Evolutionary conservation across 2,797 vertebrate species (phyloP), one percentile per base, ranked within the genome.

Genomic region (Hemitrygon akajei): DNA sequence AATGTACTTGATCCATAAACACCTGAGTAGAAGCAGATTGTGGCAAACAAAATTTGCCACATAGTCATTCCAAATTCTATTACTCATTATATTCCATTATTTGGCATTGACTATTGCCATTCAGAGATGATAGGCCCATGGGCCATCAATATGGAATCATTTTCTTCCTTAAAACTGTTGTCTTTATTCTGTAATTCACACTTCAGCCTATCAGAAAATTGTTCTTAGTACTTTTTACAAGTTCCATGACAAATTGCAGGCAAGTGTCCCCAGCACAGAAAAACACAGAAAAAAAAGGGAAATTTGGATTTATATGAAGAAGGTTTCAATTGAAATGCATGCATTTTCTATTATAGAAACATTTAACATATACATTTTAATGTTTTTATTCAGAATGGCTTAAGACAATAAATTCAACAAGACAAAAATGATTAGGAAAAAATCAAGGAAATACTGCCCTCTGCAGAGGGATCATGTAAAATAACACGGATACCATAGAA

Each of bases 401-500:
- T 18, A 27, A 63, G 63, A 34, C 86, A 18, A n/a, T 91, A 27
- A 60, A 34, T 91, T 18, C 18, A 10, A 60, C 84, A 80, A 58
- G 7, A 84, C 20, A 9, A 47, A 91, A 91, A 86, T 25, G 34
- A 71, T 73, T 71, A 27, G 87, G 34, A 66, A 91, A 91, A 91
- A 91, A 37, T 34, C 58, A 40, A 91, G 66, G 9, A 91, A 69
- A 91, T 91, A 10, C 89, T 91, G 63, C 63, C 66, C 89, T 91
- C 63, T 69, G 16, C 37, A 69, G 89, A 22, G 30, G 58, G 66
- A 71, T 40, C 9, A 40, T 40, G 56, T 91, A 71, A 91, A 69
- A 91, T 37, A 92, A 92, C 40, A 40, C 37, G 14, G 37, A 14
- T 2, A 75, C 18, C 37, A 73, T 47, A 89, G 20, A 69, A 20